phyloP scores from a whole-genome alignment of 37 sponge, comb jelly and placozoan species.

The Eunapius fragilis region DNA sequence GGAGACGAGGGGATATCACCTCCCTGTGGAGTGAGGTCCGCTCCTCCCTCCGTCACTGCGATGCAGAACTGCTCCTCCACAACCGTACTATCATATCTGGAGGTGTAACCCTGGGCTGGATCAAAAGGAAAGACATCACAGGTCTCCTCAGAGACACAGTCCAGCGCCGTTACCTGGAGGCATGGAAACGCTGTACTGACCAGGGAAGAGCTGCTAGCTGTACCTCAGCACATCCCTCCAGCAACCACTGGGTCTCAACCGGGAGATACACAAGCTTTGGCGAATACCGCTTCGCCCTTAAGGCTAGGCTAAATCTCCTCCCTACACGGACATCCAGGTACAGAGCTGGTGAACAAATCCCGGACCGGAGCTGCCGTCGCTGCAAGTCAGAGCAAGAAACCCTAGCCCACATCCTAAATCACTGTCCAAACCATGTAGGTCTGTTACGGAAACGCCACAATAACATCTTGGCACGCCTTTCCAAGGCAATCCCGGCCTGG shows the following conservation, averaged over 20 bases:
- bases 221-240: neutral
- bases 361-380: neutral
- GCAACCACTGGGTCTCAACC: slow-evolving; percentile 21
- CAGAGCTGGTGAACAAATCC: neutral
- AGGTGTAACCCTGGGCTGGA: neutral
- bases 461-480: neutral
- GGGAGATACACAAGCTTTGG: slow-evolving; percentile 26
- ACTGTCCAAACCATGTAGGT: neutral
- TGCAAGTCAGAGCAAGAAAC: slow-evolving; percentile 4
- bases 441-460: slow-evolving; percentile 7
- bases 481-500: neutral
- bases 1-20: too few relatives aligned
- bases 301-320: slow-evolving; percentile 32
- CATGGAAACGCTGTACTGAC: neutral
- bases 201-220: slow-evolving; percentile 24
- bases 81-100: neutral
- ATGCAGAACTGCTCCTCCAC: neutral
- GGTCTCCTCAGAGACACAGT: neutral
- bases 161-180: too few relatives aligned
- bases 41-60: neutral
- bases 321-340: slow-evolving; percentile 20
- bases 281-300: slow-evolving; percentile 26
- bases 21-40: too few relatives aligned
- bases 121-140: neutral
- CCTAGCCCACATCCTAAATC: slow-evolving; percentile 19